These are phyloP conservation scores for Brachypteracias leptosomus DNA, from an alignment of 2,113 vertebrate species.

Conservation along the genomic window DNA sequence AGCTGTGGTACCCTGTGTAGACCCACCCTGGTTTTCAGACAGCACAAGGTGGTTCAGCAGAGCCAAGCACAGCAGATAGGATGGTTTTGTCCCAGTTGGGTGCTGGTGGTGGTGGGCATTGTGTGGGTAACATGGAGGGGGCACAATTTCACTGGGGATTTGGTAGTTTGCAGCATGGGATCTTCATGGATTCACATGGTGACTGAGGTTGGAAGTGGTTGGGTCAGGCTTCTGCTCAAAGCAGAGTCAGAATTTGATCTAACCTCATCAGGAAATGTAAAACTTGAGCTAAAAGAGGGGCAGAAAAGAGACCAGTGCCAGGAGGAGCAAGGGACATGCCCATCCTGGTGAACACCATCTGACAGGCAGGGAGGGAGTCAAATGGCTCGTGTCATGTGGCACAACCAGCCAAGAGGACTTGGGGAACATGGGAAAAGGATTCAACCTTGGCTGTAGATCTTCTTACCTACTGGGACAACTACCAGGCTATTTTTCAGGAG, in stretches of 20 bases:
- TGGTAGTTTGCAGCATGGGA: neutral
- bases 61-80: neutral
- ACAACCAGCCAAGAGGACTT: neutral
- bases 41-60: neutral
- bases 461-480: neutral
- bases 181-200: neutral
- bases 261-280: neutral
- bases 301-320: neutral
- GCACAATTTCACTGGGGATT: neutral
- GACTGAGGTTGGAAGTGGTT: fast-evolving
- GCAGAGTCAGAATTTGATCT: neutral
- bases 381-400: neutral
- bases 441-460: neutral
- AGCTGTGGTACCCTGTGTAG: fast-evolving
- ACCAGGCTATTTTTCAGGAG: neutral
- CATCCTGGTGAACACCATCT: fast-evolving
- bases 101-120: neutral
- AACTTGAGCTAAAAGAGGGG: neutral
- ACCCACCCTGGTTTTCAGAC: neutral
- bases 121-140: neutral
- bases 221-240: neutral
- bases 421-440: neutral
- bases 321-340: neutral
- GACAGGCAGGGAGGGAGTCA: neutral
- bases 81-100: neutral